These are phyloP conservation scores for Cheirogaleus medius DNA, from an alignment of 2,113 vertebrate species.

Conservation along the genomic window DNA sequence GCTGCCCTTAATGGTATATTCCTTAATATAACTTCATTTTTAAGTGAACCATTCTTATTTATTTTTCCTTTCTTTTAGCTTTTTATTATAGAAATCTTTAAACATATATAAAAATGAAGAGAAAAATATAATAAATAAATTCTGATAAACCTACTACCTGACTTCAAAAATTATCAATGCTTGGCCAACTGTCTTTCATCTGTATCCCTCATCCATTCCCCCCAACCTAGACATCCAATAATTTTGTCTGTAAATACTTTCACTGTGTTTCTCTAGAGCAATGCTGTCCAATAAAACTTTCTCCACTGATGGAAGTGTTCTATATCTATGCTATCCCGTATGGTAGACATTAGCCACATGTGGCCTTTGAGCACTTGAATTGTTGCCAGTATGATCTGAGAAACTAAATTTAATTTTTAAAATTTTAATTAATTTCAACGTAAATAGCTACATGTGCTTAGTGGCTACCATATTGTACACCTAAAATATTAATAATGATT, in stretches of 20 bases:
- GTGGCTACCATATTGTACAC: background rate
- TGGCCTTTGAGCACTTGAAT: background rate
- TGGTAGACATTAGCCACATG: background rate
- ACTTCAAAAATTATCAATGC: background rate
- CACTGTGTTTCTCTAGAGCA: background rate
- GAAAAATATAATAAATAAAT: slow-evolving; percentile 13
- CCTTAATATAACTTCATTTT: background rate
- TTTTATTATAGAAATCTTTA: slow-evolving; percentile 38
- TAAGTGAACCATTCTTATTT: background rate
- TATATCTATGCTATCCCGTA: background rate
- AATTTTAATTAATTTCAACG: background rate
- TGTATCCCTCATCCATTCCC: background rate
- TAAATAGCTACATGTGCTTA: background rate
- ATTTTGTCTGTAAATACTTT: background rate
- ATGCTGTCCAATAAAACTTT: background rate
- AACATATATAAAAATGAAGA: slow-evolving; percentile 21
- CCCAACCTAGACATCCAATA: background rate
- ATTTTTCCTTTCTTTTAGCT: slow-evolving; percentile 16
- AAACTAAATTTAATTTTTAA: background rate
- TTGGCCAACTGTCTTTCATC: background rate
- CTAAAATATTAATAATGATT: slow-evolving; percentile 14
- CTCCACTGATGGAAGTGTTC: background rate
- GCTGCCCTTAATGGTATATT: background rate
- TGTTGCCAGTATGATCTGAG: background rate
- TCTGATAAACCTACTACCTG: background rate